Conservation (phyloP, 1,140 invertebrate genomes). For the Hydropsyche tenuis region DNA sequence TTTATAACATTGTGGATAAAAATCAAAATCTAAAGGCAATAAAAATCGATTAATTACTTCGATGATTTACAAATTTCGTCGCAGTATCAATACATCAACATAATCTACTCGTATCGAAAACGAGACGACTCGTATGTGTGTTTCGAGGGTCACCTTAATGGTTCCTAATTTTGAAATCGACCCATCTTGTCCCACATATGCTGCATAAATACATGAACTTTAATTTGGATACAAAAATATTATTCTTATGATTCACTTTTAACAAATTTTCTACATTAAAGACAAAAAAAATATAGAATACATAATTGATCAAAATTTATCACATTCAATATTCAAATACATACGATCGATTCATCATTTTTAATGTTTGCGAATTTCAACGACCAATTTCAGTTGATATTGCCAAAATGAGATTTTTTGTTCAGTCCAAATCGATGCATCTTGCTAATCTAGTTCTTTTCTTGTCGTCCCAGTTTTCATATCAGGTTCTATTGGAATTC, state of each 20-base stretch:
- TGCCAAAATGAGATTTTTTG: neutral
- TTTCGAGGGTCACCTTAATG: conserved; percentile 12
- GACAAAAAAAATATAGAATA: too few relatives aligned
- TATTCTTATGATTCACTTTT: neutral
- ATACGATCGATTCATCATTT: too few relatives aligned
- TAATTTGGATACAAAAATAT: too few relatives aligned
- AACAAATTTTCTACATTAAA: too few relatives aligned
- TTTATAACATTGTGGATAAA: neutral
- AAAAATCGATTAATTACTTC: neutral
- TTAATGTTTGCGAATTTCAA: too few relatives aligned
- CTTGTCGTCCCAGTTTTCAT: neutral
- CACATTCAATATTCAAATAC: too few relatives aligned
- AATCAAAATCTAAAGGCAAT: neutral
- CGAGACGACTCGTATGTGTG: neutral
- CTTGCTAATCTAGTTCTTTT: conserved; percentile 17
- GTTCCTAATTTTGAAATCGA: conserved; percentile 7
- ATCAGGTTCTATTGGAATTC: neutral
- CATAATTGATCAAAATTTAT: too few relatives aligned
- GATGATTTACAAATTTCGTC: neutral
- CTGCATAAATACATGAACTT: too few relatives aligned
- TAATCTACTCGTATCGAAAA: neutral
- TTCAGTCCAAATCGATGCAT: neutral
- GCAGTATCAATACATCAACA: neutral
- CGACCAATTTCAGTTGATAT: too few relatives aligned
- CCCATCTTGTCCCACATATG: neutral